Conservation (phyloP, 2,888 invertebrate species). For the Adela reaumurella region DNA sequence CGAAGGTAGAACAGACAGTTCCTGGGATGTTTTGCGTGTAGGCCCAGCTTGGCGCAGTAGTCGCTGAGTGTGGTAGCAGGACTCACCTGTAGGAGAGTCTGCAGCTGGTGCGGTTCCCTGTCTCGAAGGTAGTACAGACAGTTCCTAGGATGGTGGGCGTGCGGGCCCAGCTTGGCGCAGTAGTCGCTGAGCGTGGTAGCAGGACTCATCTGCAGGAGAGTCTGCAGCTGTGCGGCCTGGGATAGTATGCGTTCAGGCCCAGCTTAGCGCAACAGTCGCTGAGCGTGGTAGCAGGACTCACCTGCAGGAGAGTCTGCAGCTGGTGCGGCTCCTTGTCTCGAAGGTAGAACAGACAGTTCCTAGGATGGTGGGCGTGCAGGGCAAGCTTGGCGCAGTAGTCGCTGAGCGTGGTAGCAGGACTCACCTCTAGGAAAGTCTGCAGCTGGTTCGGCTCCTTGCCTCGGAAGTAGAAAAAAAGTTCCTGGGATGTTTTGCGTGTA, state of each 20-base stretch:
- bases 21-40: conserved; percentile 93
- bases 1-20: conserved; percentile 96
- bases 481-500: conserved; percentile 93
- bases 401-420: too few species aligned
- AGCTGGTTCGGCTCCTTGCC: conserved; percentile 80
- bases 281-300: too few species aligned
- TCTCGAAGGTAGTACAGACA: conserved; percentile 93
- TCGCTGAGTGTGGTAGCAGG: too few species aligned
- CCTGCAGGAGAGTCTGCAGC: conserved; percentile 74
- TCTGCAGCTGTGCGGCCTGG: conserved; percentile 75
- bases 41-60: conserved; percentile 87
- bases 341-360: conserved; percentile 92
- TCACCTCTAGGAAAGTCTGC: too few species aligned
- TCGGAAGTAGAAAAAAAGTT: too few species aligned
- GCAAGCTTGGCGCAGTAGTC: conserved; percentile 84
- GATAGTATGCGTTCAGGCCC: conserved; percentile 94
- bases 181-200: conserved; percentile 74
- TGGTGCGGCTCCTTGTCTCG: conserved; percentile 86
- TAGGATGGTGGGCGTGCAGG: conserved; percentile 92
- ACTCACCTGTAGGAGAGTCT: conserved; percentile 73
- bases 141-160: conserved; percentile 93
- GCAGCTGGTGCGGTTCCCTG: conserved; percentile 81
- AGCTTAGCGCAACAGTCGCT: conserved; percentile 91
- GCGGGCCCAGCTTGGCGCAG: conserved; percentile 84
- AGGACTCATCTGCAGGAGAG: too few species aligned